Evolutionary conservation across 1,140 invertebrate species (phyloP).

Genomic region (Schlechtendalia chinensis): DNA sequence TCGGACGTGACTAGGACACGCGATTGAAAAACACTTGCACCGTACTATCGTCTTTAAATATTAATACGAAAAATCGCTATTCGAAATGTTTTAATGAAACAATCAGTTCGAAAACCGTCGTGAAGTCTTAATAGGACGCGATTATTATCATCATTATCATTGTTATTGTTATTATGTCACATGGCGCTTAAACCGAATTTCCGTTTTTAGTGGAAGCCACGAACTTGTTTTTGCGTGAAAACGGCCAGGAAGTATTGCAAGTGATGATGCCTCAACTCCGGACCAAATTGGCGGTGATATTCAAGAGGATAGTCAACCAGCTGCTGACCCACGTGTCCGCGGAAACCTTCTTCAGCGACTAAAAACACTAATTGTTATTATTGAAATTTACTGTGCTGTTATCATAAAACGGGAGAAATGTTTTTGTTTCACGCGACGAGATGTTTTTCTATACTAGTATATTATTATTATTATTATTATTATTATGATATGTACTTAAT

Average conservation of each 20-base stretch:
- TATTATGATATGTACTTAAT: not conserved
- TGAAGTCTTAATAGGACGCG: too few relatives aligned
- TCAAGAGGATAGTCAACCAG: constrained; percentile 67
- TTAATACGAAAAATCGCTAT: too few relatives aligned
- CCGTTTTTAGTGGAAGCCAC: constrained; percentile 67
- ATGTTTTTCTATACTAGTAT: not conserved
- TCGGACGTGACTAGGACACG: too few relatives aligned
- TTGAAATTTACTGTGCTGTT: not conserved
- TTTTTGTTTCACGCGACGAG: not conserved
- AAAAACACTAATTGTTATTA: not conserved
- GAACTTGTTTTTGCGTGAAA: constrained; percentile 70
- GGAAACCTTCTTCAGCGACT: constrained; percentile 29
- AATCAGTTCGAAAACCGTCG: too few relatives aligned
- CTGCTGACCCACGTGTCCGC: constrained; percentile 65
- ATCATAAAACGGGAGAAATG: not conserved
- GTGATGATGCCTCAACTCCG: constrained; percentile 69
- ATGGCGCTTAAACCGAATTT: constrained; percentile 36
- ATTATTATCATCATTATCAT: too few relatives aligned
- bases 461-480: too few relatives aligned
- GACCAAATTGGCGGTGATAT: constrained; percentile 64
- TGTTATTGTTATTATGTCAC: not conserved
- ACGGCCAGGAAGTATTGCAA: constrained; percentile 68
- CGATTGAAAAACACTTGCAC: too few relatives aligned
- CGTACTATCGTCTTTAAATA: too few relatives aligned
- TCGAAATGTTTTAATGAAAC: too few relatives aligned